Percentiles rank a stretch among this genome's conserved stretches.
phyloP scores from a whole-genome alignment of 2,888 invertebrate species.

The Neoitamus cyanurus region DNA sequence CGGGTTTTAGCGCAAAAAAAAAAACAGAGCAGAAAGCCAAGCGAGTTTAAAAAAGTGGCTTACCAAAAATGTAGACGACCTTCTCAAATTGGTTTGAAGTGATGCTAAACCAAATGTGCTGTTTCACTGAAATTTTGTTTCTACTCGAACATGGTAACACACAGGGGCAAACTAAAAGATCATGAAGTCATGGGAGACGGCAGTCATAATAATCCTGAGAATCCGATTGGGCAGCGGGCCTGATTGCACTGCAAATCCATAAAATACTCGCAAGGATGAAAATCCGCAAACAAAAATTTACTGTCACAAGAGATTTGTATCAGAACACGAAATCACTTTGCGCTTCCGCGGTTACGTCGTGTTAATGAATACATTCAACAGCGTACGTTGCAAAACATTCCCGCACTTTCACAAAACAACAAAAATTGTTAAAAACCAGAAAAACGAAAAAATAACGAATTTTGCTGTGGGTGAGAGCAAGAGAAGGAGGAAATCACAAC shows the following conservation, averaged over 20 bases:
- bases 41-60: neutral
- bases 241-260: slow-evolving; percentile 16
- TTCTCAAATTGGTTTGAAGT: neutral
- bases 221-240: neutral
- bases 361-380: slow-evolving; percentile 32
- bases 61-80: neutral
- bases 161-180: neutral
- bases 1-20: no score
- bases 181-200: neutral
- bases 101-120: neutral
- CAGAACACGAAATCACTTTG: neutral
- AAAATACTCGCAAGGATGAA: slow-evolving; percentile 24
- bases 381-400: slow-evolving; percentile 32
- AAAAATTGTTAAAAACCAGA: neutral
- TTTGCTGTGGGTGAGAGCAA: slow-evolving; percentile 18
- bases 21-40: neutral
- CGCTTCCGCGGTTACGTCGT: slow-evolving; percentile 22
- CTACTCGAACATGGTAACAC: neutral
- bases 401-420: slow-evolving; percentile 39
- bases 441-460: neutral
- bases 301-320: slow-evolving; percentile 22
- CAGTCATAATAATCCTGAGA: slow-evolving; percentile 21
- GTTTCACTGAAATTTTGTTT: neutral
- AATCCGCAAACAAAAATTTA: neutral
- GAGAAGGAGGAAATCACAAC: slow-evolving; percentile 25